A percentile compares a stretch with the other conserved stretches of the same genome.
Conservation (phyloP, 2,113 vertebrate genomes). For the Mustela lutreola region DNA sequence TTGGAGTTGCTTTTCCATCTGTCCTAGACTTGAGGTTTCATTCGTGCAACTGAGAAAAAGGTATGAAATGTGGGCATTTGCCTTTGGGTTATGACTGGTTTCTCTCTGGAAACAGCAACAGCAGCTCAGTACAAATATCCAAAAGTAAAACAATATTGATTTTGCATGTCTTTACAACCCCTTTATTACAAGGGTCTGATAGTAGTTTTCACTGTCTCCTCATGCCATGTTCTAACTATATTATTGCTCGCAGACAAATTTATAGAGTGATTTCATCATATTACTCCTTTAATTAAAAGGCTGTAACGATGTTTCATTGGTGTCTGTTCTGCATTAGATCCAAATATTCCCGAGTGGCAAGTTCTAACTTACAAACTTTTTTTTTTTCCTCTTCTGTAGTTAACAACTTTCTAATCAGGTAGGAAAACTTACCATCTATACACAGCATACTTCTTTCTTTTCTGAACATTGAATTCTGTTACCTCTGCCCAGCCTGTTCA, state of each 20-base stretch:
- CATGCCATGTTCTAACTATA: neutral
- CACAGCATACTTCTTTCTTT: neutral
- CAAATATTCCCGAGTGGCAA: neutral
- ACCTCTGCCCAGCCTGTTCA: neutral
- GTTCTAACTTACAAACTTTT: neutral
- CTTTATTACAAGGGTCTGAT: neutral
- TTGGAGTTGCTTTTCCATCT: neutral
- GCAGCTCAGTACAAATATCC: neutral
- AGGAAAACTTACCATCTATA: neutral
- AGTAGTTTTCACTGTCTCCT: neutral
- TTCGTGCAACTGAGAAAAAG: constrained; percentile 30
- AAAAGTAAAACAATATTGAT: neutral
- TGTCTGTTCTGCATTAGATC: neutral
- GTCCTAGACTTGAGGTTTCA: constrained; percentile 56
- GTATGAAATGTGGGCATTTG: neutral
- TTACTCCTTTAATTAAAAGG: neutral
- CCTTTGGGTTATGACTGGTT: neutral
- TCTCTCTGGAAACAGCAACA: neutral
- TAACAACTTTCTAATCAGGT: neutral
- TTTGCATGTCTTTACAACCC: neutral
- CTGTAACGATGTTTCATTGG: neutral
- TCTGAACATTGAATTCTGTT: neutral
- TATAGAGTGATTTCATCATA: neutral
- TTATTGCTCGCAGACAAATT: neutral
- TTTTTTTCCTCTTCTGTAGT: neutral